Percentiles rank a stretch among this genome's conserved stretches.
Evolutionary conservation across 2,113 vertebrate species (phyloP).

Genomic region (Siphamia tubifer): DNA sequence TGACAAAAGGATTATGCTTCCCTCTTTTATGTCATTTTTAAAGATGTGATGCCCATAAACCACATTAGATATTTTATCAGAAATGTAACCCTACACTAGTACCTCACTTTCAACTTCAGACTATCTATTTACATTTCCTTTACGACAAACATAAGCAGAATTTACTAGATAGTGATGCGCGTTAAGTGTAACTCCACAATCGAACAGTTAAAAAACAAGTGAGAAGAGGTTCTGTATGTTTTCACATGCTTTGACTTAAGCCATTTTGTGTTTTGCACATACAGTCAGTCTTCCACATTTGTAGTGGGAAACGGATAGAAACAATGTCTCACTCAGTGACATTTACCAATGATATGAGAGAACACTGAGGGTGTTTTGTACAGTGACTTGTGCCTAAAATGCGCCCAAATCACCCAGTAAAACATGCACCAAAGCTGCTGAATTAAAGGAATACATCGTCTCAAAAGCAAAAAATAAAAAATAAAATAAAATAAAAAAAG

Average conservation of each 20-base stretch:
- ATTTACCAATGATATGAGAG: not conserved
- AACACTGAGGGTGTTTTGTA: not conserved
- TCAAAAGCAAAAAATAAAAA: not conserved
- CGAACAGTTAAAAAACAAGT: not conserved
- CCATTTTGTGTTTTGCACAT: slow-evolving; percentile 1
- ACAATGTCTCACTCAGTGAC: not conserved
- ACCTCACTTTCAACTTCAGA: too few relatives aligned
- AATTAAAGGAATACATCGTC: slow-evolving; percentile 53
- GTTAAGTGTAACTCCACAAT: not conserved
- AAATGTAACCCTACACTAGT: too few relatives aligned
- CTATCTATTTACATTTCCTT: too few relatives aligned
- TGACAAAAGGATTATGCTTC: slow-evolving; percentile 8
- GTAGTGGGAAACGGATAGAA: not conserved
- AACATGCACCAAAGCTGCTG: slow-evolving; percentile 33
- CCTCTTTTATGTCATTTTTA: not conserved
- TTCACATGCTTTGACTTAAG: not conserved
- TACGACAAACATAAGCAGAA: not conserved
- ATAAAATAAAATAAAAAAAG: too few relatives aligned
- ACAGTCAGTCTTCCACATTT: not conserved
- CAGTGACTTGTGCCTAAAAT: not conserved
- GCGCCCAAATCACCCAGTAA: slow-evolving; percentile 18
- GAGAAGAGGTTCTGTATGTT: not conserved
- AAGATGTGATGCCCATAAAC: too few relatives aligned
- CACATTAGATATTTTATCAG: too few relatives aligned
- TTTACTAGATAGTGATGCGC: not conserved